Conservation (phyloP, 2,888 invertebrate species). For the Drosophila paranaensis region DNA sequence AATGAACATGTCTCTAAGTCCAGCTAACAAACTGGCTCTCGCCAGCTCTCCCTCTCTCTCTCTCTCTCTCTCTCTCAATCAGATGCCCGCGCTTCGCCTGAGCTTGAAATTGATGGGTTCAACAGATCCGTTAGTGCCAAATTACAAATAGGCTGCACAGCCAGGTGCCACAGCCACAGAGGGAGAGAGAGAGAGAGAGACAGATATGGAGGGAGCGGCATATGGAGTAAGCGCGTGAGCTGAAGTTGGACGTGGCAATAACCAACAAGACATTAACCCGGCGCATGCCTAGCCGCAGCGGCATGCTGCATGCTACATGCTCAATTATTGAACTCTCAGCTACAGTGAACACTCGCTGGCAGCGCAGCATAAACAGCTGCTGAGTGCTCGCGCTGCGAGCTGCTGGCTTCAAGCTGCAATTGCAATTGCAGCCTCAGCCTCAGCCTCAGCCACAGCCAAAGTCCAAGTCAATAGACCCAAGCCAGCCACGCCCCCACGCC, state of each 20-base stretch:
- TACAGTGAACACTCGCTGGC: constrained; percentile 22
- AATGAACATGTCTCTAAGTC: constrained; percentile 45
- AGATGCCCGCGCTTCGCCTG: not conserved
- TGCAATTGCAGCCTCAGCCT: constrained; percentile 11
- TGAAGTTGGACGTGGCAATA: constrained; percentile 70
- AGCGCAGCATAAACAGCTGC: constrained; percentile 50
- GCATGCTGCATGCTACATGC: constrained; percentile 46
- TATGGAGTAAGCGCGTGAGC: constrained; percentile 8
- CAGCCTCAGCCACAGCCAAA: constrained; percentile 1
- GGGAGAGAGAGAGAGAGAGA: not conserved
- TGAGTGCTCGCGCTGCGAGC: constrained; percentile 42
- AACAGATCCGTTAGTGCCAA: constrained; percentile 77
- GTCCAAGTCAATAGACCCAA: constrained; percentile 26
- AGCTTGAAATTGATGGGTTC: constrained; percentile 72
- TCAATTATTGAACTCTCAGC: constrained; percentile 54
- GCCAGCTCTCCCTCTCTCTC: not conserved
- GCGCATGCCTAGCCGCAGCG: constrained; percentile 62
- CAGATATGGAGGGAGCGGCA: not conserved
- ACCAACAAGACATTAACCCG: constrained; percentile 81
- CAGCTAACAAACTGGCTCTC: constrained; percentile 23
- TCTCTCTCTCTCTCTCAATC: not conserved
- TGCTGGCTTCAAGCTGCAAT: constrained; percentile 58
- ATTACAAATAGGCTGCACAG: constrained; percentile 73
- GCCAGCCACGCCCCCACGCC: constrained; percentile 8
- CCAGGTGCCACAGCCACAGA: constrained; percentile 21